Evolutionary conservation across 1,140 invertebrate genomes (phyloP).

Genomic region (Drosophila nannoptera): DNA sequence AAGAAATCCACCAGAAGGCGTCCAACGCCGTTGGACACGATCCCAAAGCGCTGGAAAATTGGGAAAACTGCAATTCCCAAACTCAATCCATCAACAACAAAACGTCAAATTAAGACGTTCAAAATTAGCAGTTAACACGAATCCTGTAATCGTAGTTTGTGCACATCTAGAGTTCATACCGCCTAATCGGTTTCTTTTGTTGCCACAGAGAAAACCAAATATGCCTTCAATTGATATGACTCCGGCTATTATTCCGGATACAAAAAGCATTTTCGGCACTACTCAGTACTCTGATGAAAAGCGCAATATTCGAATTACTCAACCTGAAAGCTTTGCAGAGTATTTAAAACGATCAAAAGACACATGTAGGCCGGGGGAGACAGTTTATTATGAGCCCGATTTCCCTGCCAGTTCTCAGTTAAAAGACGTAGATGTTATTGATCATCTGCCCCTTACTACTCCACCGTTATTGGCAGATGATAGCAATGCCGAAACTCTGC

Average conservation of each 20-base stretch:
- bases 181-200: conserved; percentile 54
- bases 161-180: conserved; percentile 19
- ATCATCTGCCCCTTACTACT: conserved; percentile 9
- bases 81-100: neutral
- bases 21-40: neutral
- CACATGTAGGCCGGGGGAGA: too few species aligned
- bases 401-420: neutral
- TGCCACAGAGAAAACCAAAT: conserved; percentile 48
- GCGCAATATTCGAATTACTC: neutral
- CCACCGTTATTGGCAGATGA: neutral
- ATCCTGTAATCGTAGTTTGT: conserved; percentile 25
- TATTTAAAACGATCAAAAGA: too few species aligned
- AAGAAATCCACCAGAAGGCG: neutral
- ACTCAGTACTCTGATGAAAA: neutral
- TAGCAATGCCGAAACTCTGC: neutral
- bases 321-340: neutral
- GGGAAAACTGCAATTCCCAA: neutral
- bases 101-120: neutral
- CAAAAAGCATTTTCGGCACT: too few species aligned
- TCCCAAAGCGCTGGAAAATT: neutral
- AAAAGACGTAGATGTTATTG: neutral
- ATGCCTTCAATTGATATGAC: conserved; percentile 31
- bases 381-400: too few species aligned
- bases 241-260: neutral
- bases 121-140: neutral